Evolutionary conservation across 2,888 invertebrate species (phyloP), one percentile per base, ranked within the genome.

Genomic region (Branchinecta sandiegonensis): DNA sequence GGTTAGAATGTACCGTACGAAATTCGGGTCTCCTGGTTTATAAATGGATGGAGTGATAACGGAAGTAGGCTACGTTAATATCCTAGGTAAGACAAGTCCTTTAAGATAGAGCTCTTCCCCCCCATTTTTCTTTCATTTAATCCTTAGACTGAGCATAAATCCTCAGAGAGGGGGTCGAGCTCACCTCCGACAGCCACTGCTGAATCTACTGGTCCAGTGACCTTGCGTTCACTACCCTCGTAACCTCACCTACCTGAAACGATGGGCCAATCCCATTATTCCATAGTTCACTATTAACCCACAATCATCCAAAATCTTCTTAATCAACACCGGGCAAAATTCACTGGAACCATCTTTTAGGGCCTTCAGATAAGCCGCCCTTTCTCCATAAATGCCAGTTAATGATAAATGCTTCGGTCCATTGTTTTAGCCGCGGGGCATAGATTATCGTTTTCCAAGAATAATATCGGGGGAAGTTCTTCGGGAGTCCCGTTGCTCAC

Each of bases 281-380:
- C 56, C 56, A 56, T 14, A 56, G 13, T 14, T 8, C 56, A 13
- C n/a, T n/a, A n/a, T 4, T 14, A 56, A 14, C n/a, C 56, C 56
- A 56, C 56, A 56, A 56, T 14, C n/a, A 14, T 56, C 56, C 56
- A 56, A 5, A n/a, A 56, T 56, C 56, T 56, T 13, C 50, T 2
- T 56, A 14, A 56, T 14, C 56, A n/a, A 14, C 13, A n/a, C 14
- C n/a, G 17, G 17, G 1, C 65, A 14, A n/a, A 8, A 14, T 13
- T 37, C 8, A 23, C 37, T 2, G 12, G 14, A 13, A n/a, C 65
- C 65, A 65, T 50, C 50, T n/a, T 50, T 50, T 3, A 50, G n/a
- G n/a, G 13, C n/a, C 50, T 50, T 50, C 50, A 50, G n/a, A 50
- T 50, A 50, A 50, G 50, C 50, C n/a, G 50, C 13, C 50, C n/a